Conservation (phyloP, 2,888 invertebrate species). For the Parascotia fuliginaria region DNA sequence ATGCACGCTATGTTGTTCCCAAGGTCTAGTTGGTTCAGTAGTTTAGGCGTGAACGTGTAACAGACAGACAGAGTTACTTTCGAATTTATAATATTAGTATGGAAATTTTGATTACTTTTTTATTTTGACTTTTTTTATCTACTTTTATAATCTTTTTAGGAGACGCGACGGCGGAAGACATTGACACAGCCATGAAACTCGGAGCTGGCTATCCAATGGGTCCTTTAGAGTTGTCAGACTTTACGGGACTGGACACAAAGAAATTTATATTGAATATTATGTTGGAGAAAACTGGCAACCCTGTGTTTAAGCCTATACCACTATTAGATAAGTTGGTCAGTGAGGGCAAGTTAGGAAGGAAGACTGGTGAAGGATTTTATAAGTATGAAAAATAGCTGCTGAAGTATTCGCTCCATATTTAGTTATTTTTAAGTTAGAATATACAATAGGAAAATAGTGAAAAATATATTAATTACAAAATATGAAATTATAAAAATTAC, state of each 20-base stretch:
- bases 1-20: too few species aligned
- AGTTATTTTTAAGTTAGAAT: background rate
- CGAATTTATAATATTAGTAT: too few species aligned
- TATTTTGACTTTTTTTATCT: too few species aligned
- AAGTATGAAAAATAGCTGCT: conserved; percentile 76
- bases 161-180: conserved; percentile 89
- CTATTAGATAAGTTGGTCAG: conserved; percentile 88
- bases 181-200: conserved; percentile 95
- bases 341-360: conserved; percentile 91
- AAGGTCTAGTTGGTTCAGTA: too few species aligned
- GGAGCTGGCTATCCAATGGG: conserved; percentile 96
- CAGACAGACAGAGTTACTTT: too few species aligned
- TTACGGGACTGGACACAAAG: conserved; percentile 92
- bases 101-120: too few species aligned
- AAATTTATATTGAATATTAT: conserved; percentile 87
- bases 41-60: too few species aligned
- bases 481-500: too few species aligned
- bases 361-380: conserved; percentile 93
- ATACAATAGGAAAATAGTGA: too few species aligned
- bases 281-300: conserved; percentile 85
- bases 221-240: conserved; percentile 93
- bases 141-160: conserved; percentile 78
- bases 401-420: too few species aligned
- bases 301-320: conserved; percentile 77
- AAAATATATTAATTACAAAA: too few species aligned